Base-by-base conservation (phyloP, 2,888 invertebrate species). In the Pterostichus madidus region DNA sequence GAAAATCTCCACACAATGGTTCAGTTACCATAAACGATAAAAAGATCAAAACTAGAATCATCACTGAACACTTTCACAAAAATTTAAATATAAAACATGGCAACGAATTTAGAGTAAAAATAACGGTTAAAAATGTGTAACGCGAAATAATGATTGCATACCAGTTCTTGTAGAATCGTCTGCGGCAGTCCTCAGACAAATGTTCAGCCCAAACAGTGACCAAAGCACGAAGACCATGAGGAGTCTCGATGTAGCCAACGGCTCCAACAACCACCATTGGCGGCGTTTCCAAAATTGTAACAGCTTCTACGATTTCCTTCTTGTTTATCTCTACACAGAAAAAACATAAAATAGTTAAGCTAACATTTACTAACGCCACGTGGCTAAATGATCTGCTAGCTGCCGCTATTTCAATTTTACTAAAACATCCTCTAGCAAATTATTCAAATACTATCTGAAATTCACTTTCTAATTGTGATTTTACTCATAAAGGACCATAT, bases 91-190 rank as follows among this genome's bases (percentile, higher is more conserved):
- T 5, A 44, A 71, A 24, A 75, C 6, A 17, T 52, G 5, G n/a
- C n/a, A n/a, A 24, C 24, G 24, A 24, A 24, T 24, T 24, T 24
- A 24, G 24, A 24, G 24, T 24, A 24, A 24, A 24, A 24, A 24
- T 24, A 24, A 24, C 3, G 1, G 24, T 24, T 24, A 24, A 24
- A 24, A 24, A 24, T 24, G 2, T 52, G n/a, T 10, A 15, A 46
- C 6, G 10, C 52, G 32, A 53, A 24, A 44, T 24, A 44, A 64
- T 46, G 44, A 31, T 10, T 79, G 44, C 92, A 92, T 93, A 99
- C 99, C 99, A 99, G 92, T 99, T 99, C 93, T 99, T 99, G 93
- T 99, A 99, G 94, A 99, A 99, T 86, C 99, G 95, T 89, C 99
- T 96, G 87, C 97, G 95, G 91, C 99, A 99, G 89, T 99, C 99